Evolutionary conservation across 2,797 vertebrate species (phyloP), one percentile per base, ranked within the genome.

Genomic region (Luscinia megarhynchos): DNA sequence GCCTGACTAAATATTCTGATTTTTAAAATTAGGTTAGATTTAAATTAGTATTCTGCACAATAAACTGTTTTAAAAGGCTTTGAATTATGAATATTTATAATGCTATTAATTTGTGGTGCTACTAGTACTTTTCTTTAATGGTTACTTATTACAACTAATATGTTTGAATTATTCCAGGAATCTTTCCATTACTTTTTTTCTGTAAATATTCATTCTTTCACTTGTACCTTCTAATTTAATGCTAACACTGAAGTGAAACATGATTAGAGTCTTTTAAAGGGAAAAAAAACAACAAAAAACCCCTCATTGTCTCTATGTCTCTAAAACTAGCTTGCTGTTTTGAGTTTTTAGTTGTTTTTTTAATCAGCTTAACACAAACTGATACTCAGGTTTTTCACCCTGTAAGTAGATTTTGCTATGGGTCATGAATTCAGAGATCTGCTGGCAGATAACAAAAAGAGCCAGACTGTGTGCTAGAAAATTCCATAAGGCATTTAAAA

Each of bases 71-170:
- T 79, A 84, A 84, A 90, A 93, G 32, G 24, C n/a, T 94, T 84
- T 82, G 85, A 90, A 94, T 85, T 40, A 89, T 74, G 83, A 92
- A 83, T 90, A 83, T 87, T 84, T 94, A 66, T 90, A 84, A 43
- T 68, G 53, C 12, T 54, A 80, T 84, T 96, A 69, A 64, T 79
- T 90, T 90, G 46, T 75, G 58, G 32, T 69, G 34, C 46, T 89
- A 82, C 87, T 94, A 64, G n/a, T 70, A 81, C 81, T 94, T 94
- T 92, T 90, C 58, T 95, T 93, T 92, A 93, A 84, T 70, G 53
- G 59, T 88, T 95, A 94, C 95, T 95, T 96, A 95, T 90, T 23
- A 51, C 57, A 76, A 77, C 66, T 89, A 93, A 96, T 88, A 40
- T 89, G 62, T 77, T 90, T 76, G 40, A 90, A 91, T 92, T 91